These are phyloP conservation scores for Anolis sagrei DNA, from an alignment of 2,113 vertebrate species.

Conservation along the genomic window DNA sequence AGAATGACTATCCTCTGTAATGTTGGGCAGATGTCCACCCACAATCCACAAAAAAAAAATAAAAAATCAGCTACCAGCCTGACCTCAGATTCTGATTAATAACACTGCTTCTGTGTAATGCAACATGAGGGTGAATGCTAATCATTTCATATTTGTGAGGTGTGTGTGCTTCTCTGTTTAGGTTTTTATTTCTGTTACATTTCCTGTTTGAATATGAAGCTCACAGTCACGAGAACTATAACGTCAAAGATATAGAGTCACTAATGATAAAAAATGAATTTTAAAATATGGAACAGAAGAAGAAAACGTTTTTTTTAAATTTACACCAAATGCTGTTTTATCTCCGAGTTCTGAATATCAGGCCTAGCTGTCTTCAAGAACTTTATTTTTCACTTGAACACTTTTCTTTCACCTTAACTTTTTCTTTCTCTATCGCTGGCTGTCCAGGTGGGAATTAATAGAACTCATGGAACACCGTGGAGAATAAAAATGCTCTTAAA, in stretches of 20 bases:
- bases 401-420: background rate
- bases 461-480: background rate
- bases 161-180: background rate
- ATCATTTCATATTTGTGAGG: background rate
- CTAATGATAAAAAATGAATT: no score
- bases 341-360: background rate
- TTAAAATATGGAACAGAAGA: background rate
- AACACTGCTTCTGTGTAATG: background rate
- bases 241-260: background rate
- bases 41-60: background rate
- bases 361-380: background rate
- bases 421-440: background rate
- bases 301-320: background rate
- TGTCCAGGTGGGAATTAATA: slow-evolving; percentile 11
- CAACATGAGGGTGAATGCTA: background rate
- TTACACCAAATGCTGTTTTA: background rate
- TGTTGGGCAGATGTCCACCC: background rate
- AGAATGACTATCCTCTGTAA: background rate
- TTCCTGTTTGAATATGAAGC: background rate
- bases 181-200: background rate
- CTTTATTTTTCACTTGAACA: background rate
- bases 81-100: background rate
- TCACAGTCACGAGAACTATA: background rate
- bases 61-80: background rate
- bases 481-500: slow-evolving; percentile 17